phyloP scores from a whole-genome alignment of 2,888 invertebrate species.

The Loripinus fragilis region DNA sequence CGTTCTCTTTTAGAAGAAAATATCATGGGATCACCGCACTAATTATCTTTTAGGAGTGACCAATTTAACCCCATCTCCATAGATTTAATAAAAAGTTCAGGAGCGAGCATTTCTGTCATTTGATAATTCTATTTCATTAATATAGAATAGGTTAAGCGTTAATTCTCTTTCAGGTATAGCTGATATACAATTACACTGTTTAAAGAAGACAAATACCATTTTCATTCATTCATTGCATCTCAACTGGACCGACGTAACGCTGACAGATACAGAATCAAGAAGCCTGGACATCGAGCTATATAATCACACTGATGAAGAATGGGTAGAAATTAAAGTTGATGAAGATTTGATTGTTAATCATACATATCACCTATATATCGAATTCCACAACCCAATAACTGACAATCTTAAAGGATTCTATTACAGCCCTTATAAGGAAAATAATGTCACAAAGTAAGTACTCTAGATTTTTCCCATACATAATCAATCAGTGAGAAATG shows the following conservation, averaged over 20 bases:
- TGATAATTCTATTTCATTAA: too few relatives aligned
- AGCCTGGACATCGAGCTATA: neutral
- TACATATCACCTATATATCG: constrained; percentile 36
- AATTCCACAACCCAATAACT: constrained; percentile 19
- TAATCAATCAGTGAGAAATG: too few relatives aligned
- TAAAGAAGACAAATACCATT: constrained; percentile 31
- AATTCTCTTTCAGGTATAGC: constrained; percentile 31
- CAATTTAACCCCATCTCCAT: too few relatives aligned
- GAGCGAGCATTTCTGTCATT: too few relatives aligned
- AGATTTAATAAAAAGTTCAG: too few relatives aligned
- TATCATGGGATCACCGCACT: too few relatives aligned
- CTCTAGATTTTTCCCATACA: too few relatives aligned
- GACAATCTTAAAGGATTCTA: constrained; percentile 40
- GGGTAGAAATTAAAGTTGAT: constrained; percentile 25
- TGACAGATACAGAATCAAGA: neutral
- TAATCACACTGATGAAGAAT: constrained; percentile 5
- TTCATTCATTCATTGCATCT: constrained; percentile 27
- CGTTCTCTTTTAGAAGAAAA: too few relatives aligned
- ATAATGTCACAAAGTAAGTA: constrained; percentile 38
- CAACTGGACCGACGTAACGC: neutral
- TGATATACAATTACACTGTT: constrained; percentile 28
- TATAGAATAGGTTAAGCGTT: too few relatives aligned
- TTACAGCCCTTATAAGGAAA: constrained; percentile 50
- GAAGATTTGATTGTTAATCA: constrained; percentile 18
- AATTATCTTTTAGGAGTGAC: too few relatives aligned